Evolutionary conservation across 1,140 invertebrate species (phyloP).

Genomic region (Acyrthosiphon pisum): DNA sequence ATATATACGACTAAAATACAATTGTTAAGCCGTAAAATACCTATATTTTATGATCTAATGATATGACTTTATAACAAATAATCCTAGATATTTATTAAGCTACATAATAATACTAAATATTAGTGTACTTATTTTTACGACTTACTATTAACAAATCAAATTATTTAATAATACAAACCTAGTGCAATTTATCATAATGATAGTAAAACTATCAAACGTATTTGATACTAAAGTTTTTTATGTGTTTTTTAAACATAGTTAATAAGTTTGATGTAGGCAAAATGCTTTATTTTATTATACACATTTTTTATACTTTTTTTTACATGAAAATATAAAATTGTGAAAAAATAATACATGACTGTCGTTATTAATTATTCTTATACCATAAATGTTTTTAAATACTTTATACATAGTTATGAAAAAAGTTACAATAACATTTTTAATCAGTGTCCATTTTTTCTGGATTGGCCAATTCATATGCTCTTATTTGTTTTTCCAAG

Average conservation of each 20-base stretch:
- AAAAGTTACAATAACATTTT: background rate
- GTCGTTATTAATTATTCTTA: background rate
- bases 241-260: slow-evolving; percentile 39
- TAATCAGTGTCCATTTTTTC: background rate
- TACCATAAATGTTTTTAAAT: slow-evolving; percentile 18
- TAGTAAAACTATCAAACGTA: background rate
- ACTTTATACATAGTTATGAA: background rate
- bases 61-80: background rate
- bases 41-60: background rate
- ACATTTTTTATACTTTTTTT: slow-evolving; percentile 50
- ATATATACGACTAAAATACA: slow-evolving; percentile 1
- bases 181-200: slow-evolving; percentile 47
- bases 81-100: background rate
- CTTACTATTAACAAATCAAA: slow-evolving; percentile 22
- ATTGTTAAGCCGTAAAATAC: background rate
- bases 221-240: slow-evolving; percentile 50
- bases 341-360: slow-evolving; percentile 27
- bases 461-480: slow-evolving; percentile 13
- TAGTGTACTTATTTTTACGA: background rate
- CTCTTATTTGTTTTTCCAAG: slow-evolving; percentile 65
- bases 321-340: slow-evolving; percentile 43
- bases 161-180: slow-evolving; percentile 27
- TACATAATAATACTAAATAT: slow-evolving; percentile 32
- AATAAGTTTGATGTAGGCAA: slow-evolving; percentile 37
- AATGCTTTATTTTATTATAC: slow-evolving; percentile 53